Evolutionary conservation across 2,888 invertebrate genomes (phyloP).

Genomic region (Sericinus montela): DNA sequence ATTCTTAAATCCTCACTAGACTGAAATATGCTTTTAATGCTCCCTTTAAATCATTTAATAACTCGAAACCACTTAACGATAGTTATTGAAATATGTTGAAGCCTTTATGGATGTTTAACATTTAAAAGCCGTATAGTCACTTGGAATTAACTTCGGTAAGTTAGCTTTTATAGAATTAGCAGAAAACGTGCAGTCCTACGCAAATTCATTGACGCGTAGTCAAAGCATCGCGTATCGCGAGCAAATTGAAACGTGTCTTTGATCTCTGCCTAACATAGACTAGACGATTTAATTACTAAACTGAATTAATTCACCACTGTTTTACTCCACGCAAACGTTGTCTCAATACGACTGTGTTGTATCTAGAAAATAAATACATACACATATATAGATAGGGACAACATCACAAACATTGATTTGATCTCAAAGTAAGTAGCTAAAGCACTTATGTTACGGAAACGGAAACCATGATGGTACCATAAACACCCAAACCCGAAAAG

Average conservation of each 20-base stretch:
- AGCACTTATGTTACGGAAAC: too few relatives aligned
- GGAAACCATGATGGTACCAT: too few relatives aligned
- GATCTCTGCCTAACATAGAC: slow-evolving; percentile 15
- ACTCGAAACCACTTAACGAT: slow-evolving; percentile 1
- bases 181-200: neutral
- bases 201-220: slow-evolving; percentile 14
- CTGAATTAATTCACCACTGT: neutral
- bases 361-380: too few relatives aligned
- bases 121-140: slow-evolving; percentile 3
- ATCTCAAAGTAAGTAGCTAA: too few relatives aligned
- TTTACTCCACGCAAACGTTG: neutral
- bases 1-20: slow-evolving; percentile 6
- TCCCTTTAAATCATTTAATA: slow-evolving; percentile 5
- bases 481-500: too few relatives aligned
- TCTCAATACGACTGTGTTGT: neutral
- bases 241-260: slow-evolving; percentile 17
- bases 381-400: too few relatives aligned
- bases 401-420: too few relatives aligned
- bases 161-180: slow-evolving; percentile 1
- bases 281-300: slow-evolving; percentile 6
- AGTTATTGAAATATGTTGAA: neutral
- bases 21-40: slow-evolving; percentile 6
- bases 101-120: slow-evolving; percentile 4
- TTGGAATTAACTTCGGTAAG: slow-evolving; percentile 5
- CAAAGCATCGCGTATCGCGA: slow-evolving; percentile 12